Evolutionary conservation across 2,113 vertebrate species (phyloP).

Genomic region (Cervus canadensis): DNA sequence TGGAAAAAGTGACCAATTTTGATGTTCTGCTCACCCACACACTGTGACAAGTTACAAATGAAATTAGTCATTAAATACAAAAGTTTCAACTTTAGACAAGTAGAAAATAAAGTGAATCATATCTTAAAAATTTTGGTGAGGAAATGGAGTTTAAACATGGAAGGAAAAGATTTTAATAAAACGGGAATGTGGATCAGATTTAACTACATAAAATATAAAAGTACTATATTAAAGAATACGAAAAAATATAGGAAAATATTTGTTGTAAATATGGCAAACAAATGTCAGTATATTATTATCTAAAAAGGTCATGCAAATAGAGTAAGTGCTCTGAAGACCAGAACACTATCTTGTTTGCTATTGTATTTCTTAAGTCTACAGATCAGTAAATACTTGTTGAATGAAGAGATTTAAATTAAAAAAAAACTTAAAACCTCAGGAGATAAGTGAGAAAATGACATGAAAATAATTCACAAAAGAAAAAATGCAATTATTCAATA

Average conservation of each 20-base stretch:
- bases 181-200: background rate
- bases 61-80: background rate
- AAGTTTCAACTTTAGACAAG: background rate
- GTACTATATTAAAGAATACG: background rate
- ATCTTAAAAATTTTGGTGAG: background rate
- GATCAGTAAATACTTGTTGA: background rate
- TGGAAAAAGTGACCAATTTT: background rate
- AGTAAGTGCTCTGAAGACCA: background rate
- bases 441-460: background rate
- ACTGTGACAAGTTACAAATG: background rate
- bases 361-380: background rate
- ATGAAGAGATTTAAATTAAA: background rate
- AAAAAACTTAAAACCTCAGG: background rate
- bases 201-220: background rate
- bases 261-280: background rate
- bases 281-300: background rate
- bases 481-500: background rate
- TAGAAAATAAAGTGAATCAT: background rate
- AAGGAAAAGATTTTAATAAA: background rate
- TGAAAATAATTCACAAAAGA: background rate
- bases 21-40: background rate
- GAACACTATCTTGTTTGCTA: background rate
- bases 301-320: background rate
- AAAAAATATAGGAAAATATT: background rate
- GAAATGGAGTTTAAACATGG: background rate